These are phyloP conservation scores for Peromyscus californicus DNA, from an alignment of 2,113 vertebrate species.

Conservation along the genomic window DNA sequence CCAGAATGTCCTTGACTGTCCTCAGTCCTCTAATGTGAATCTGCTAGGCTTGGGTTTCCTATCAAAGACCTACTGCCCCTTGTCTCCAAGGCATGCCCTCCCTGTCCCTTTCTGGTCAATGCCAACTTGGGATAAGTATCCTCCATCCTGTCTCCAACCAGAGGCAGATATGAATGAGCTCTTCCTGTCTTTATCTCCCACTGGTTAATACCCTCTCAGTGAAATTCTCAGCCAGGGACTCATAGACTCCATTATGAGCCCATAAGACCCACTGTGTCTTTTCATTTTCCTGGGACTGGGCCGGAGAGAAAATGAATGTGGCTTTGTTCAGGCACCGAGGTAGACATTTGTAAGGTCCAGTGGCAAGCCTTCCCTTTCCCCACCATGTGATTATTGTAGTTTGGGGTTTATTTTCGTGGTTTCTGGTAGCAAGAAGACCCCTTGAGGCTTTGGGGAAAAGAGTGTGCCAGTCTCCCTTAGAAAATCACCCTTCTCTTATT, in stretches of 20 bases:
- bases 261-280: neutral
- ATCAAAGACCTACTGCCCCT: neutral
- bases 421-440: neutral
- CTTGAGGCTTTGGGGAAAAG: neutral
- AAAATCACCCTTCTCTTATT: constrained; percentile 42
- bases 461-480: neutral
- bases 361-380: neutral
- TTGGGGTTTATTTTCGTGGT: neutral
- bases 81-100: neutral
- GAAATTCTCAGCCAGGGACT: neutral
- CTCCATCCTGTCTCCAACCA: neutral
- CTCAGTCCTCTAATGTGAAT: neutral
- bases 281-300: neutral
- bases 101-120: neutral
- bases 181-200: neutral
- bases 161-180: neutral
- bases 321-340: neutral
- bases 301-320: neutral
- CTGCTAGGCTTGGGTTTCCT: neutral
- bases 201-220: no score
- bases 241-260: neutral
- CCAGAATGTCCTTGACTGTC: neutral
- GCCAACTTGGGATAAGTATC: neutral
- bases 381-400: neutral
- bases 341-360: neutral